These are phyloP conservation scores for Drosophila arizonae DNA, from an alignment of 1,140 invertebrate species.

Conservation along the genomic window DNA sequence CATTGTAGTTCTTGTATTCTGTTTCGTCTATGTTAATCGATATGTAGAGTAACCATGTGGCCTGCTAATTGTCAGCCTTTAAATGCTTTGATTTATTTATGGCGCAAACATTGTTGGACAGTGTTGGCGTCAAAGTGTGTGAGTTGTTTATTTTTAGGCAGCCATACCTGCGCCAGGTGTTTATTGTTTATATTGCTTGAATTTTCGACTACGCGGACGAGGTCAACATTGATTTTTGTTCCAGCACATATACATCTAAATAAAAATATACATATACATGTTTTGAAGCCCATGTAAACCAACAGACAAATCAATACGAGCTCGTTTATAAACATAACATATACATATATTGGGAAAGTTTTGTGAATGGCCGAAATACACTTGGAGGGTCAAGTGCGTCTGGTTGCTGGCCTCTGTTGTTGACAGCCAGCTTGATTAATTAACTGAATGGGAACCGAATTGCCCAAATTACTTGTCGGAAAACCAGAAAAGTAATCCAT, in stretches of 20 bases:
- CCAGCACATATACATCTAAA: neutral
- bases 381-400: conserved; percentile 46
- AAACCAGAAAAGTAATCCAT: conserved; percentile 20
- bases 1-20: neutral
- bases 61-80: conserved; percentile 62
- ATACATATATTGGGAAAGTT: neutral
- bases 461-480: conserved; percentile 35
- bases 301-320: conserved; percentile 52
- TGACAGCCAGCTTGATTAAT: conserved; percentile 53
- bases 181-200: conserved; percentile 28
- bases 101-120: conserved; percentile 37
- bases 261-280: neutral
- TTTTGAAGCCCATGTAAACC: conserved; percentile 28
- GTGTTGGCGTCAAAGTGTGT: conserved; percentile 6
- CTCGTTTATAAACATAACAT: neutral
- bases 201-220: conserved; percentile 4
- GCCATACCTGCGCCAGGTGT: conserved; percentile 20
- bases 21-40: conserved; percentile 51
- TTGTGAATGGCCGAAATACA: conserved; percentile 19
- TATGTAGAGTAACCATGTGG: conserved; percentile 52
- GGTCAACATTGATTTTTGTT: conserved; percentile 19
- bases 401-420: conserved; percentile 29
- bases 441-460: conserved; percentile 36
- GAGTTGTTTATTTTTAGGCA: conserved; percentile 37
- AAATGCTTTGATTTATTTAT: conserved; percentile 70